Evolutionary conservation across 2,888 invertebrate species (phyloP), one percentile per base, ranked within the genome.

Genomic region (Brachyopa scutellaris): DNA sequence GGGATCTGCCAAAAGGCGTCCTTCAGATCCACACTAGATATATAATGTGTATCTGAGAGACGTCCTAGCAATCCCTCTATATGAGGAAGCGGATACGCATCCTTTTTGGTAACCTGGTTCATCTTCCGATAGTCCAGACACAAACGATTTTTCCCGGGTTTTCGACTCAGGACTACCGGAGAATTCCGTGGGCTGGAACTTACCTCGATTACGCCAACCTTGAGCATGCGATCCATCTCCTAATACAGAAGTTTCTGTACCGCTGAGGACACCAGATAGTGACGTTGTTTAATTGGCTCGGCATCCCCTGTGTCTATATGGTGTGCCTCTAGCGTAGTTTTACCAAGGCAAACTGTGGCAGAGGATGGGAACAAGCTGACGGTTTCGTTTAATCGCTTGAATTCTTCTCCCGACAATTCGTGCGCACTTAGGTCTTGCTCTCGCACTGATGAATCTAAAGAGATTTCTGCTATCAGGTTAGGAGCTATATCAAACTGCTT

Each of bases 141-240:
- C 3, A 55, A 6, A 2, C 53, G 53, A 19, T 21, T 36, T 11
- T 55, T 38, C 6, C 36, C 36, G 2, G 53, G 53, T 9, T 55
- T 55, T 1, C 17, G 33, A 9, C 11, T n/a, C 17, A 51, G n/a
- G 6, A 40, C 42, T 2, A 42, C 42, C 3, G 42, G 42, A 1
- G 42, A 42, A 8, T 8, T 19, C 42, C 42, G 17, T 5, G 42
- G 17, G 13, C 17, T 42, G 17, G 7, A 0, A 1, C 42, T 42
- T n/a, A n/a, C n/a, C n/a, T n/a, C n/a, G n/a, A n/a, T n/a, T n/a
- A n/a, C n/a, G n/a, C n/a, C n/a, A n/a, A 3, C 17, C 33, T 11
- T 53, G n/a, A 53, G 53, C 53, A 53, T 19, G 1, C 31, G 31
- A 29, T 53, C 19, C 33, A 53, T 2, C 9, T 53, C 53, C 33